Conservation (phyloP, 2,113 vertebrate species). For the Oreochromis tanganicae region DNA sequence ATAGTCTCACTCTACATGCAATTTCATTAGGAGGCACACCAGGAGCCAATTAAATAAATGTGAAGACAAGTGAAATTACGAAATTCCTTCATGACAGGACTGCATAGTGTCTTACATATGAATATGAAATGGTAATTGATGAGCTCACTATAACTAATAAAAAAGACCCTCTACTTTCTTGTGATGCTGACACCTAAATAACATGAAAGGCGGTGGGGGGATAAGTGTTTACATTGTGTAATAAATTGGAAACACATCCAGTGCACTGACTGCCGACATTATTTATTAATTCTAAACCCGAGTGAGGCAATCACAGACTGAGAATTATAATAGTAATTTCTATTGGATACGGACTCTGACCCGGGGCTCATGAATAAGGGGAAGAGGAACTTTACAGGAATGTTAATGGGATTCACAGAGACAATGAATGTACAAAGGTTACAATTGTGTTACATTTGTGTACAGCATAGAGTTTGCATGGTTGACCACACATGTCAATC, state of each 20-base stretch:
- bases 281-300: slow-evolving; percentile 39
- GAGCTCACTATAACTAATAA: slow-evolving; percentile 25
- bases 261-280: background rate
- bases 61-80: slow-evolving; percentile 4
- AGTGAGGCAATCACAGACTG: slow-evolving; percentile 15
- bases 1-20: background rate
- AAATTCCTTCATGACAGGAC: background rate
- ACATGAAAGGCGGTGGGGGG: background rate
- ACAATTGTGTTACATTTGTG: slow-evolving; percentile 16
- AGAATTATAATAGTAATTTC: slow-evolving; percentile 7
- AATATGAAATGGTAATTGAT: slow-evolving; percentile 11
- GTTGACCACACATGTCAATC: slow-evolving; percentile 23
- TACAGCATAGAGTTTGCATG: background rate
- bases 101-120: background rate
- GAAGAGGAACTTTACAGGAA: slow-evolving; percentile 13
- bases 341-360: slow-evolving; percentile 25
- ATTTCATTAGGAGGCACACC: slow-evolving; percentile 29
- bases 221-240: slow-evolving; percentile 23
- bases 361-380: slow-evolving; percentile 31
- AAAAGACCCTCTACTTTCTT: background rate
- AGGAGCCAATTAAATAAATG: slow-evolving; percentile 33
- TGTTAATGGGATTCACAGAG: slow-evolving; percentile 25
- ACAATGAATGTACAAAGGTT: background rate
- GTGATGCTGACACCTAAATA: background rate
- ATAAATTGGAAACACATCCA: slow-evolving; percentile 12